Percentiles rank a stretch among this genome's conserved stretches.
Evolutionary conservation across 2,888 invertebrate species (phyloP).

Genomic region (Lymantria monacha): DNA sequence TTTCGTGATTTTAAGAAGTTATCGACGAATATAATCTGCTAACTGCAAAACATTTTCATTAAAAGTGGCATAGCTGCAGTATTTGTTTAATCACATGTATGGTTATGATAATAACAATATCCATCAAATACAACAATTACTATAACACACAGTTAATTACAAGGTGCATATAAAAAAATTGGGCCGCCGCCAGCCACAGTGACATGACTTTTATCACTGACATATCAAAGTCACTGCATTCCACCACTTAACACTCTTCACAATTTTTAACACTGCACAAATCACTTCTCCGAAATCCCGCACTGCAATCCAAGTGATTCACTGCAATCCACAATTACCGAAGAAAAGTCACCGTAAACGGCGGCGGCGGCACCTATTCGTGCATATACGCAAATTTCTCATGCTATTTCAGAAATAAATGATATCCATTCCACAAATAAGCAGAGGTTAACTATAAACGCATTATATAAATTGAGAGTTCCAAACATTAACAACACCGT

Average conservation of each 20-base stretch:
- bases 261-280: conserved; percentile 68
- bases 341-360: conserved; percentile 41
- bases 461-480: background rate
- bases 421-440: conserved; percentile 5
- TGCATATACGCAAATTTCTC: conserved; percentile 52
- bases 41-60: background rate
- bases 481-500: conserved; percentile 1
- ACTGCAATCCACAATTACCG: conserved; percentile 74
- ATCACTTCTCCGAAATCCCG: conserved; percentile 61
- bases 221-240: conserved; percentile 54
- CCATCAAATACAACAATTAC: background rate
- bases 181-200: conserved; percentile 77
- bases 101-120: too few species aligned
- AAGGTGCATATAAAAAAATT: conserved; percentile 61
- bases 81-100: background rate
- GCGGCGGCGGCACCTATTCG: conserved; percentile 69
- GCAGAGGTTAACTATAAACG: conserved; percentile 14
- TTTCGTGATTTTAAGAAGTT: too few species aligned
- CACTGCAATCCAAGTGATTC: conserved; percentile 78
- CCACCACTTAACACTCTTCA: conserved; percentile 57
- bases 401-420: conserved; percentile 26
- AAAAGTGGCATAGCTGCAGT: background rate
- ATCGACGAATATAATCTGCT: too few species aligned
- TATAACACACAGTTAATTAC: conserved; percentile 58
- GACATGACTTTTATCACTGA: conserved; percentile 32